Evolutionary conservation across 1,140 invertebrate species (phyloP).

Genomic region (Bursaphelenchus mucronatus): DNA sequence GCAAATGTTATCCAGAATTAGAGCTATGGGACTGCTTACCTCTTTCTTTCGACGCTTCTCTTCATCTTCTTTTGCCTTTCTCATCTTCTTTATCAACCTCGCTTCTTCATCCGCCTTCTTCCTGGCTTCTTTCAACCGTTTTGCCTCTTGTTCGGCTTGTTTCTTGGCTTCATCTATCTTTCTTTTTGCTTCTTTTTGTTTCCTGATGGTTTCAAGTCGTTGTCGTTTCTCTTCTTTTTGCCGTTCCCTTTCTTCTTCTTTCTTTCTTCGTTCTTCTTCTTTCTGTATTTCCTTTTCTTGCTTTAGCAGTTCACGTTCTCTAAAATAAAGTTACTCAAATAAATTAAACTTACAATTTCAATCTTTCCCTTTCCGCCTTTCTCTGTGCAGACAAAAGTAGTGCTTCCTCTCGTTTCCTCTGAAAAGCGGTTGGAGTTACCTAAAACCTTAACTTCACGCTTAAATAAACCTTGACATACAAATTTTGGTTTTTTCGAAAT

Average conservation of each 20-base stretch:
- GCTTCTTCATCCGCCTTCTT: slow-evolving; percentile 29
- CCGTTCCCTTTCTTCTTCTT: slow-evolving; percentile 13
- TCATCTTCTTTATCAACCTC: slow-evolving; percentile 10
- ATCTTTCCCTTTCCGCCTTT: no score
- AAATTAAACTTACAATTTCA: slow-evolving; percentile 8
- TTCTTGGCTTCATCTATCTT: not conserved
- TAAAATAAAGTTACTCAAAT: not conserved
- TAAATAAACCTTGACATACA: no score
- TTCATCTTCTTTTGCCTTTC: not conserved
- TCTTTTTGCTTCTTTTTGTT: slow-evolving; percentile 8
- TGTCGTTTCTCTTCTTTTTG: slow-evolving; percentile 4
- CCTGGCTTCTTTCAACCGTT: slow-evolving; percentile 18
- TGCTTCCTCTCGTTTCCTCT: no score
- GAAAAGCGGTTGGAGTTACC: no score
- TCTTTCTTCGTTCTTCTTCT: slow-evolving; percentile 7
- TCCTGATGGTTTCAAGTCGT: not conserved
- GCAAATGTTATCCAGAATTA: not conserved
- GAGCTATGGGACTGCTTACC: not conserved
- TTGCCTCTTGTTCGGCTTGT: no score
- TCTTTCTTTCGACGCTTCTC: not conserved
- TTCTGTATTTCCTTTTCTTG: slow-evolving; percentile 5
- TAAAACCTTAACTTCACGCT: no score
- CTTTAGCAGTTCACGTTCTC: not conserved
- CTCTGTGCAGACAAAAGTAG: no score
- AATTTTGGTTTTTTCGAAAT: no score